Conservation (phyloP, 1,140 invertebrate species). For the Cephus cinctus region DNA sequence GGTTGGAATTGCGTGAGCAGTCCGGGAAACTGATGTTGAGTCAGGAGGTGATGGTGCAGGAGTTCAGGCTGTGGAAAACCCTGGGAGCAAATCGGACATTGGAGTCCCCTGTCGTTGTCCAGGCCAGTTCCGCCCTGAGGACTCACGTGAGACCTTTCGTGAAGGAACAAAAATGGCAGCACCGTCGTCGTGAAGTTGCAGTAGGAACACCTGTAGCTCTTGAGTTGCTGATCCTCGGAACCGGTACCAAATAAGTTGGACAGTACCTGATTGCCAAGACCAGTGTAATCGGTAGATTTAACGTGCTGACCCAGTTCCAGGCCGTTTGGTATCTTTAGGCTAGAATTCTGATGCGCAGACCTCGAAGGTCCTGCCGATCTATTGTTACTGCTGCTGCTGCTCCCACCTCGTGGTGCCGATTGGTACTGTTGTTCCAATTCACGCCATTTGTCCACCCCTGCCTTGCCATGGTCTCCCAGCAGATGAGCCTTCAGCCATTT, state of each 20-base stretch:
- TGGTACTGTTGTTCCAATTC: slow-evolving; percentile 61
- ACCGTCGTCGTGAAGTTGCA: slow-evolving; percentile 88
- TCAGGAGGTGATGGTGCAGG: slow-evolving; percentile 62
- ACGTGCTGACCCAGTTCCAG: slow-evolving; percentile 41
- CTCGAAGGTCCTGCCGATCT: slow-evolving; percentile 36
- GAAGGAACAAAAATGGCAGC: slow-evolving; percentile 85
- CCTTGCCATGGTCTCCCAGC: slow-evolving; percentile 79
- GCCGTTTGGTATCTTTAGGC: slow-evolving; percentile 64
- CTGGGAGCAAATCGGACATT: slow-evolving; percentile 64
- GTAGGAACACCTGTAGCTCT: slow-evolving; percentile 84
- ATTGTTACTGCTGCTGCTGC: too few relatives aligned
- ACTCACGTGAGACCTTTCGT: slow-evolving; percentile 79
- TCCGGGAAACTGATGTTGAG: slow-evolving; percentile 60
- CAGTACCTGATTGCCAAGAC: slow-evolving; percentile 57
- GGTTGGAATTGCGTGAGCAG: slow-evolving; percentile 53
- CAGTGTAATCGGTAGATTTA: slow-evolving; percentile 37
- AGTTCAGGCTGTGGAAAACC: slow-evolving; percentile 58
- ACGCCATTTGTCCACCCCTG: slow-evolving; percentile 70
- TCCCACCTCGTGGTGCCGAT: slow-evolving; percentile 32
- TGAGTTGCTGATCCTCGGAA: slow-evolving; percentile 56
- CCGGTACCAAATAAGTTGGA: slow-evolving; percentile 62
- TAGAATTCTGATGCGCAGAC: slow-evolving; percentile 52
- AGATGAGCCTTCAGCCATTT: slow-evolving; percentile 90
- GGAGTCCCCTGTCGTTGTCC: slow-evolving; percentile 39
- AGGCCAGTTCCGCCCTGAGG: slow-evolving; percentile 25